A percentile compares a stretch with the other conserved stretches of the same genome.
phyloP scores from a whole-genome alignment of 2,113 vertebrate genomes.

The Tor tambroides region DNA sequence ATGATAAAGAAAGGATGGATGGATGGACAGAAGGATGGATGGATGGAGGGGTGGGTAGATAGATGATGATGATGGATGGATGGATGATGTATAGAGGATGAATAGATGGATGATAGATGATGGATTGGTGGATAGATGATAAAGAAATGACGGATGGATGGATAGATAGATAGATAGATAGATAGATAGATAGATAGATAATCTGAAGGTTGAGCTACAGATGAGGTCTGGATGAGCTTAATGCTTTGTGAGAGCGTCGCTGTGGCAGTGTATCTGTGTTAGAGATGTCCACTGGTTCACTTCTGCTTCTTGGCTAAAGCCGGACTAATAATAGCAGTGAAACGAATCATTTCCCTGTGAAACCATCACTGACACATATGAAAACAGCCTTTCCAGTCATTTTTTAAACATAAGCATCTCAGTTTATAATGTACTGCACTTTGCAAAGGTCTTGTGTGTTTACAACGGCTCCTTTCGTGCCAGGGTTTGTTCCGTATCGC shows the following conservation, averaged over 20 bases:
- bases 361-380: not conserved
- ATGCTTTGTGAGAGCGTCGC: not conserved
- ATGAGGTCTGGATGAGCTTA: not conserved
- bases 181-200: not conserved
- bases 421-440: not conserved
- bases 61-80: no score
- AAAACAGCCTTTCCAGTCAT: not conserved
- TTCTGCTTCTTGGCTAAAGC: not conserved
- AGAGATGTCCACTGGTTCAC: conserved; percentile 60
- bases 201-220: not conserved
- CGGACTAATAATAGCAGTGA: conserved; percentile 54
- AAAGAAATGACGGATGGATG: not conserved
- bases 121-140: no score
- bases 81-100: no score
- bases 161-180: not conserved
- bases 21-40: no score
- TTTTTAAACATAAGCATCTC: not conserved
- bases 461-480: not conserved
- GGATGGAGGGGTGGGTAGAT: no score
- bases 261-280: conserved; percentile 20
- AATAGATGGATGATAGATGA: no score
- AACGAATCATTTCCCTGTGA: conserved; percentile 45
- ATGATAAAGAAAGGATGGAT: no score
- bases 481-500: conserved; percentile 97
- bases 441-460: not conserved